A percentile compares a stretch with the other conserved stretches of the same genome.
phyloP scores from a whole-genome alignment of 2,888 invertebrate species.

The Saturnia pavonia region DNA sequence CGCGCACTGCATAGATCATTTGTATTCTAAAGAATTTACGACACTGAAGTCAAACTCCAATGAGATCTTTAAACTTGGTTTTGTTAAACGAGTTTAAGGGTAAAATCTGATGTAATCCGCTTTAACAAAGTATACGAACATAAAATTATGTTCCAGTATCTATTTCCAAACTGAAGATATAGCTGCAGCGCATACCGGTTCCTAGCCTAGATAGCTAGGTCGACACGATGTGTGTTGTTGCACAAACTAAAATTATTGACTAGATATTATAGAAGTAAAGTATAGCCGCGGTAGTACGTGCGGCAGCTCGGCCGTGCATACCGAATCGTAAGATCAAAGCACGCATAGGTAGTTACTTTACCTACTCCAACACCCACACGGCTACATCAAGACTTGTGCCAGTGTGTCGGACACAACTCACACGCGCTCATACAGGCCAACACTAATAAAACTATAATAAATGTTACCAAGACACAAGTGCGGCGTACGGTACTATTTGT shows the following conservation, averaged over 20 bases:
- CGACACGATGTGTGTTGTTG: constrained; percentile 68
- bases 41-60: neutral
- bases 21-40: constrained; percentile 2
- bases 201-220: constrained; percentile 56
- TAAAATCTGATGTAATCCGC: neutral
- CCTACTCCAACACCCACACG: constrained; percentile 76
- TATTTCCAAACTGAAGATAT: constrained; percentile 30
- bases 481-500: constrained; percentile 80
- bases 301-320: constrained; percentile 77
- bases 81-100: neutral
- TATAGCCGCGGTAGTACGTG: constrained; percentile 74
- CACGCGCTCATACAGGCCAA: constrained; percentile 57
- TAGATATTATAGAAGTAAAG: constrained; percentile 77
- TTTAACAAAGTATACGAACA: constrained; percentile 5
- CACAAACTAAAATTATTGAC: constrained; percentile 79
- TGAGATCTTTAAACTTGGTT: neutral
- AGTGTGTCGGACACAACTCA: constrained; percentile 56
- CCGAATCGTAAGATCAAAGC: constrained; percentile 82
- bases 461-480: constrained; percentile 77
- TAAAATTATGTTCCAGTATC: constrained; percentile 9
- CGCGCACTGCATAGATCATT: neutral
- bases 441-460: constrained; percentile 76
- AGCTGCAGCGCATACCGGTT: constrained; percentile 37
- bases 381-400: constrained; percentile 39
- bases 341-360: constrained; percentile 77